Evolutionary conservation across 2,113 vertebrate species (phyloP).

Genomic region (Dicrurus megarhynchus): DNA sequence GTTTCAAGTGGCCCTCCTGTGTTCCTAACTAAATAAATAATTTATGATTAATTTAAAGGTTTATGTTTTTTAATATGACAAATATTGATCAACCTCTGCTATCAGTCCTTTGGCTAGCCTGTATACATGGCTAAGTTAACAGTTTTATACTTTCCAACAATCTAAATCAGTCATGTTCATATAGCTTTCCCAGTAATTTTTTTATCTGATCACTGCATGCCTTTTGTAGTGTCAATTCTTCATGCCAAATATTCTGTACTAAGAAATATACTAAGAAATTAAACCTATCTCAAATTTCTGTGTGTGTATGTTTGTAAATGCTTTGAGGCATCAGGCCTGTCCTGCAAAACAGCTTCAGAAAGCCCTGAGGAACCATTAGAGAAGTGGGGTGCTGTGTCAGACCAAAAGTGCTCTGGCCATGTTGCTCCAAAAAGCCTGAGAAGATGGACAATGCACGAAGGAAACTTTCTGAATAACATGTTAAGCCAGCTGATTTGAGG

Average conservation of each 20-base stretch:
- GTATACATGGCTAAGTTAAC: not conserved
- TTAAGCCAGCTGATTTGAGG: not conserved
- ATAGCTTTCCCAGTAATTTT: not conserved
- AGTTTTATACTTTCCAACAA: not conserved
- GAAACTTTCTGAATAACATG: not conserved
- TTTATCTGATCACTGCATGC: not conserved
- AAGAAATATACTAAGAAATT: not conserved
- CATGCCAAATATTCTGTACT: not conserved
- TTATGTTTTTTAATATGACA: not conserved
- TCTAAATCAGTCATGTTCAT: not conserved
- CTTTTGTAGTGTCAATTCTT: not conserved
- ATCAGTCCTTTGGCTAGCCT: not conserved
- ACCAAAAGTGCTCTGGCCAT: not conserved
- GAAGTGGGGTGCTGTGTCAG: not conserved
- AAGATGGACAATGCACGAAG: not conserved
- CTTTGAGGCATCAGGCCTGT: not conserved
- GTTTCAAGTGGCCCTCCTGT: not conserved
- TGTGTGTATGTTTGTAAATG: not conserved
- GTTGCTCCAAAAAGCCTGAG: not conserved
- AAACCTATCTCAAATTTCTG: not conserved
- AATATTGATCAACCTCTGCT: not conserved
- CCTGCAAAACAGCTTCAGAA: not conserved
- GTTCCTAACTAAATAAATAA: not conserved
- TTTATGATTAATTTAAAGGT: not conserved
- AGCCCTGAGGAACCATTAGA: not conserved